Conservation (phyloP, 2,113 vertebrate genomes). For the Rhinopomastus cyanomelas region DNA sequence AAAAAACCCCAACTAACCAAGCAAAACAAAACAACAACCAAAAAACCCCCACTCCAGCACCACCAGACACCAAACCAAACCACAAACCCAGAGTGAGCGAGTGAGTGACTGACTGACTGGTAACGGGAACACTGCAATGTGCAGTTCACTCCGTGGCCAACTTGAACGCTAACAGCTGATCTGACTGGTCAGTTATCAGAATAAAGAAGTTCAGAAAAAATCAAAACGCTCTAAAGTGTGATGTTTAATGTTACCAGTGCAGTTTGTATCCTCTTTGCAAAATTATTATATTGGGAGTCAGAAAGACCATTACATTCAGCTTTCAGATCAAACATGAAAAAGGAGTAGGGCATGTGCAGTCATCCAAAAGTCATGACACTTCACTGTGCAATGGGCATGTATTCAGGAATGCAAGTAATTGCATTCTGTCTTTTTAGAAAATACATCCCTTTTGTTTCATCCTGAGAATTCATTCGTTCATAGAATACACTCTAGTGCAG, state of each 20-base stretch:
- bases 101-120: no score
- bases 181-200: background rate
- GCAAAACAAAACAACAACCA: background rate
- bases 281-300: background rate
- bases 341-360: background rate
- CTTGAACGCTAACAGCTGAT: background rate
- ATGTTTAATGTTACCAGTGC: background rate
- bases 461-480: background rate
- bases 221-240: background rate
- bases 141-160: background rate
- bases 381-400: background rate
- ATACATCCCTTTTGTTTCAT: background rate
- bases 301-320: background rate
- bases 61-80: background rate
- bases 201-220: background rate
- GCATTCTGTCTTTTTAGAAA: background rate
- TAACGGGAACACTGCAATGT: background rate
- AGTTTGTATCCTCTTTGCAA: background rate
- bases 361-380: background rate
- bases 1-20: background rate
- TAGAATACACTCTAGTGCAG: background rate
- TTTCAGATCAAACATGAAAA: background rate
- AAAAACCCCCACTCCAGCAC: background rate
- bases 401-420: background rate
- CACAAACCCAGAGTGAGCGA: background rate